Conservation (phyloP, 1,140 invertebrate genomes). For the Brachionus paranguensis region DNA sequence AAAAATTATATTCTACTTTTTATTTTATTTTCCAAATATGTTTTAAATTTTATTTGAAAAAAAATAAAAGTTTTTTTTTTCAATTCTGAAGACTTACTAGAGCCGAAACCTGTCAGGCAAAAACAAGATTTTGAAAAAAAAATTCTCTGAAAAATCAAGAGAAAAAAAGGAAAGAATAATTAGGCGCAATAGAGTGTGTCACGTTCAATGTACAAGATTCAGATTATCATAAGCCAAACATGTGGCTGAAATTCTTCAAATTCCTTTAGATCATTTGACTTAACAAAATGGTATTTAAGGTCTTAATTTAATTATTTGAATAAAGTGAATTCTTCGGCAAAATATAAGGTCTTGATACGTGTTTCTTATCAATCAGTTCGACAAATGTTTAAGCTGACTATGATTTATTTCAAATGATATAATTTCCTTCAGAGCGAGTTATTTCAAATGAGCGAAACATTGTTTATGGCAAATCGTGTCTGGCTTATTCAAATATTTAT, state of each 20-base stretch:
- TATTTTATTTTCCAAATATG: no score
- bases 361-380: background rate
- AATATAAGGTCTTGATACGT: background rate
- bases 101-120: no score
- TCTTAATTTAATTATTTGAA: background rate
- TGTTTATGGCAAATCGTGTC: background rate
- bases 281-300: background rate
- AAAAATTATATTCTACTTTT: no score
- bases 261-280: background rate
- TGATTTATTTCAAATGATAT: background rate
- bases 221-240: background rate
- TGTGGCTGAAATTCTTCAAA: background rate
- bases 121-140: no score
- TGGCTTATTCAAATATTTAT: background rate
- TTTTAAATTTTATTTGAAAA: no score
- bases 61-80: no score
- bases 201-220: background rate
- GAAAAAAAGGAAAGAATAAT: background rate
- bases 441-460: background rate
- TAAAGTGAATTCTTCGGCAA: background rate
- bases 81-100: no score
- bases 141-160: background rate
- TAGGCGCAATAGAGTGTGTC: background rate
- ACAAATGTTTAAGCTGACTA: background rate
- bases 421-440: background rate